Evolutionary conservation across 2,113 vertebrate species (phyloP).

Genomic region (Leuciscus idus): DNA sequence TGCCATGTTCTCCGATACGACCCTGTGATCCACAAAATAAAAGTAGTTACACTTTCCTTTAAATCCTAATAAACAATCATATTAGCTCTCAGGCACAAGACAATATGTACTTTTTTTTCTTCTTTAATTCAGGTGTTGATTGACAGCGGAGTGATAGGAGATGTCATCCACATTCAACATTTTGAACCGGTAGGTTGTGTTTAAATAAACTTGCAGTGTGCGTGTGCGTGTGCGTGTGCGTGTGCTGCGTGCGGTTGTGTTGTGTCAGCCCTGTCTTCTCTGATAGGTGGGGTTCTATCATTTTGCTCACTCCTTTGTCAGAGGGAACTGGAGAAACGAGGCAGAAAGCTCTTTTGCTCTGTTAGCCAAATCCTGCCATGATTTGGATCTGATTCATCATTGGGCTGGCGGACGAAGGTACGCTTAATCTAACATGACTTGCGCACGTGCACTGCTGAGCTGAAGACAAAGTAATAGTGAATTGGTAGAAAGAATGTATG

Average conservation of each 20-base stretch:
- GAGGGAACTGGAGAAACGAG: slow-evolving; percentile 86
- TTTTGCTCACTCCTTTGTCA: slow-evolving; percentile 85
- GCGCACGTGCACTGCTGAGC: not conserved
- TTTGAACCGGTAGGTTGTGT: slow-evolving; percentile 78
- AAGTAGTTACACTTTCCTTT: slow-evolving; percentile 66
- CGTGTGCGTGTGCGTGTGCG: not conserved
- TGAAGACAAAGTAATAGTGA: not conserved
- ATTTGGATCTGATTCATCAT: slow-evolving; percentile 82
- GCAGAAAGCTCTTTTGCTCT: slow-evolving; percentile 81
- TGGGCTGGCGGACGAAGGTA: slow-evolving; percentile 82
- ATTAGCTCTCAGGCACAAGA: not conserved
- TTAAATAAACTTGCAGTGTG: not conserved
- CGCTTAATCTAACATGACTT: not conserved
- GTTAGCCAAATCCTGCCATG: slow-evolving; percentile 84
- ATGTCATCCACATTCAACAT: slow-evolving; percentile 85
- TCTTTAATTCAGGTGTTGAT: slow-evolving; percentile 73
- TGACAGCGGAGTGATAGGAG: slow-evolving; percentile 76
- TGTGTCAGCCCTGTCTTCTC: slow-evolving; percentile 29
- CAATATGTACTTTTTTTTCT: not conserved
- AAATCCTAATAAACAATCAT: not conserved
- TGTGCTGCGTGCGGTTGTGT: not conserved
- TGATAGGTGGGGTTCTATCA: slow-evolving; percentile 82
- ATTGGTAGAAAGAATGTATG: not conserved
- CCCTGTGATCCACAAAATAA: slow-evolving; percentile 77
- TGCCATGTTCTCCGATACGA: slow-evolving; percentile 84